Conservation (phyloP, 2,888 invertebrate species). For the Parnassius smintheus region DNA sequence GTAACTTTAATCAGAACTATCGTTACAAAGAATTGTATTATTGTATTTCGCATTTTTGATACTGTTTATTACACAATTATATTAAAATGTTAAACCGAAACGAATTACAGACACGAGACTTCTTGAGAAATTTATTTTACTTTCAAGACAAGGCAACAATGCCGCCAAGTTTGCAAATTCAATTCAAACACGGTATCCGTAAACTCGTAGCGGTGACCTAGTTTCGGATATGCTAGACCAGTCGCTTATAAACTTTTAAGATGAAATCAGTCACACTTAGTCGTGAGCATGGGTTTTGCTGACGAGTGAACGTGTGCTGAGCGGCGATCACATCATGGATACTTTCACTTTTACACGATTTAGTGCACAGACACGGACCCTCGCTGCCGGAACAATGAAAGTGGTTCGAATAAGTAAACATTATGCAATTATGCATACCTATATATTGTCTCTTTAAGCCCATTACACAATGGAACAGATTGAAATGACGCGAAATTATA, state of each 20-base stretch:
- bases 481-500: too few relatives aligned
- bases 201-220: conserved; percentile 3
- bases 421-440: conserved; percentile 28
- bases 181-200: conserved; percentile 9
- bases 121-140: conserved; percentile 18
- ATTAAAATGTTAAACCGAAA: conserved; percentile 5
- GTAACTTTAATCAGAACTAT: too few relatives aligned
- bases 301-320: conserved; percentile 34
- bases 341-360: conserved; percentile 77
- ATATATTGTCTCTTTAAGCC: conserved; percentile 11
- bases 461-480: not conserved
- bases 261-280: conserved; percentile 7
- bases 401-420: conserved; percentile 51
- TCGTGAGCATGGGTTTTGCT: conserved; percentile 28
- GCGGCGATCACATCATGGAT: conserved; percentile 55
- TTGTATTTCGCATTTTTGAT: conserved; percentile 5
- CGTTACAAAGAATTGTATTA: not conserved
- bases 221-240: conserved; percentile 14
- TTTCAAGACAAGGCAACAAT: conserved; percentile 13
- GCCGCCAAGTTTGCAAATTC: conserved; percentile 16
- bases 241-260: conserved; percentile 1
- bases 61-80: conserved; percentile 9
- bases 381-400: conserved; percentile 66
- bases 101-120: conserved; percentile 14
- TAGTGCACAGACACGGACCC: conserved; percentile 58